phyloP scores from a whole-genome alignment of 2,113 vertebrate species.

The Pitta sordida region DNA sequence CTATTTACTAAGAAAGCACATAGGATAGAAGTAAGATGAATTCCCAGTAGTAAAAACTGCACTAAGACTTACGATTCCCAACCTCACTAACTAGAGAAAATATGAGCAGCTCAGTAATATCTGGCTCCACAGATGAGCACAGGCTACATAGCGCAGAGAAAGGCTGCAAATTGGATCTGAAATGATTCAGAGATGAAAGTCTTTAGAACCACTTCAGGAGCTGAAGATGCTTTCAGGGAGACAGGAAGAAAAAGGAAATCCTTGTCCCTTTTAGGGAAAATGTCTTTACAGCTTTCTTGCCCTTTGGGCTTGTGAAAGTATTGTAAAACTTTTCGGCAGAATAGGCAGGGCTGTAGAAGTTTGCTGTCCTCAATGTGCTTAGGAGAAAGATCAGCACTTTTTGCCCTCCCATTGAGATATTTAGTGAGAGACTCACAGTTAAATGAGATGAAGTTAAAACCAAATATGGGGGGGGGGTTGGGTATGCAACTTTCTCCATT shows the following conservation, averaged over 20 bases:
- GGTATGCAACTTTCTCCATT: neutral
- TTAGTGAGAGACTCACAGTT: neutral
- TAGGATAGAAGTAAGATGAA: neutral
- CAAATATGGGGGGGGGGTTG: neutral
- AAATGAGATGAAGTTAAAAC: neutral
- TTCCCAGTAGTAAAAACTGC: neutral
- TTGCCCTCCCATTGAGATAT: neutral
- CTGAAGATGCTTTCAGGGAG: neutral
- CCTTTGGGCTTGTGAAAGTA: neutral
- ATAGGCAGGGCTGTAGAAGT: neutral
- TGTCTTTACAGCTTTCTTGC: neutral
- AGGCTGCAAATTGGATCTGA: neutral
- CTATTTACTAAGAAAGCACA: neutral
- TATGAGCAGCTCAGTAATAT: neutral
- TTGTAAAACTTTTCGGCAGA: too few species aligned
- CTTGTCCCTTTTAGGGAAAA: neutral
- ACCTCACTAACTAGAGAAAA: neutral
- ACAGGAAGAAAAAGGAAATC: neutral
- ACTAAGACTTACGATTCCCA: neutral
- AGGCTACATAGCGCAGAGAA: neutral
- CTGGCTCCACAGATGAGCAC: neutral
- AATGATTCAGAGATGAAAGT: neutral
- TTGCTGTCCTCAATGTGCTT: neutral
- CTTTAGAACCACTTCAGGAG: neutral
- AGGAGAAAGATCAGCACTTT: neutral